Evolutionary conservation across 2,888 invertebrate species (phyloP).

Genomic region (Arctia plantaginis): DNA sequence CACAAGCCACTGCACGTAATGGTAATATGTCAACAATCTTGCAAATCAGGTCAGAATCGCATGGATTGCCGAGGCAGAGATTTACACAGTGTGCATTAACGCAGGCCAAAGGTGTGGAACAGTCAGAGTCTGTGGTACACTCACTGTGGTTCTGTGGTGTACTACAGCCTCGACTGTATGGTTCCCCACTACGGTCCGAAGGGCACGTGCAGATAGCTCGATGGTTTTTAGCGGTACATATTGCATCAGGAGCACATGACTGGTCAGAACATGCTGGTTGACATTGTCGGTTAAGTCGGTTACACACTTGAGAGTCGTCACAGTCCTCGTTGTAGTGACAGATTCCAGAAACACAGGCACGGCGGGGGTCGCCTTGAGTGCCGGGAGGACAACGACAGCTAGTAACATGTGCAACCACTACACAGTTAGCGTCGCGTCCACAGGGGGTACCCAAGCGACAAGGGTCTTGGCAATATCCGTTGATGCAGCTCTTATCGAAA

Average conservation of each 20-base stretch:
- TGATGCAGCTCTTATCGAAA: slow-evolving; percentile 92
- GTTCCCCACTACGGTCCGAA: slow-evolving; percentile 92
- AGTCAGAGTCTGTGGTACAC: slow-evolving; percentile 92
- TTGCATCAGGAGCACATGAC: slow-evolving; percentile 92
- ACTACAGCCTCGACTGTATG: slow-evolving; percentile 87
- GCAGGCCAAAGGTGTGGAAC: slow-evolving; percentile 91
- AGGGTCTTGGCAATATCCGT: slow-evolving; percentile 92
- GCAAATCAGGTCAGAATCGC: slow-evolving; percentile 92
- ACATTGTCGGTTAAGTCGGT: slow-evolving; percentile 93
- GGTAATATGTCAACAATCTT: slow-evolving; percentile 92
- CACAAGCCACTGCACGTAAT: slow-evolving; percentile 93
- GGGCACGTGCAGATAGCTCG: slow-evolving; percentile 92
- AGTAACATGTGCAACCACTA: slow-evolving; percentile 91
- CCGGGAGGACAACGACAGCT: slow-evolving; percentile 94
- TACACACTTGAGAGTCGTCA: slow-evolving; percentile 93
- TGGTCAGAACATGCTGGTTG: slow-evolving; percentile 93
- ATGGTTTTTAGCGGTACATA: slow-evolving; percentile 91
- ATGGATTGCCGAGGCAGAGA: slow-evolving; percentile 91
- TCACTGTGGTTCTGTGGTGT: slow-evolving; percentile 81
- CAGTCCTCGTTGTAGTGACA: slow-evolving; percentile 97
- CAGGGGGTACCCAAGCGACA: slow-evolving; percentile 90
- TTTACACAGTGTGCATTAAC: slow-evolving; percentile 92
- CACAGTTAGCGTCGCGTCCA: slow-evolving; percentile 92
- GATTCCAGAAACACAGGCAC: slow-evolving; percentile 93
- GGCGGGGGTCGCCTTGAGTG: slow-evolving; percentile 93